phyloP scores from a whole-genome alignment of 2,797 vertebrate species.

The Simalia tracyae region DNA sequence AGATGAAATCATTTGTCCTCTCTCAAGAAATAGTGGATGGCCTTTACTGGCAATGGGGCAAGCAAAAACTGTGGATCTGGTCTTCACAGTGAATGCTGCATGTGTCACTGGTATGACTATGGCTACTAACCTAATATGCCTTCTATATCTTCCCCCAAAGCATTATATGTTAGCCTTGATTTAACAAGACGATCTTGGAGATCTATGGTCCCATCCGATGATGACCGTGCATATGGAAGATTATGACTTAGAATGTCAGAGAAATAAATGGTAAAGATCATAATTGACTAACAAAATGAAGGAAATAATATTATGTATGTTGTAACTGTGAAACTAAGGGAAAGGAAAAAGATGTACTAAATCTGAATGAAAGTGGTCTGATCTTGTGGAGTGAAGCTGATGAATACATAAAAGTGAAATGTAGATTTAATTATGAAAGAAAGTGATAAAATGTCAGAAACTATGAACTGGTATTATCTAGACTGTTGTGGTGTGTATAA shows the following conservation, averaged over 20 bases:
- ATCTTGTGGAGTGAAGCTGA: not conserved
- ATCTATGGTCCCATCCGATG: not conserved
- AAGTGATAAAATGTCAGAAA: not conserved
- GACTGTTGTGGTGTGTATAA: not conserved
- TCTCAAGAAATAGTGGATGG: not conserved
- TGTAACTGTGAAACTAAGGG: not conserved
- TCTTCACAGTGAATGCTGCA: not conserved
- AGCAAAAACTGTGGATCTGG: not conserved
- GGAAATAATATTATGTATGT: not conserved
- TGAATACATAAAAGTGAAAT: not conserved
- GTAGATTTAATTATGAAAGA: not conserved
- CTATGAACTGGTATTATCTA: not conserved
- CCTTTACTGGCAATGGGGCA: not conserved
- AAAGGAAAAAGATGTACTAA: not conserved
- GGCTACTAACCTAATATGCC: not conserved
- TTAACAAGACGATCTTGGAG: not conserved
- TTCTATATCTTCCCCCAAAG: not conserved
- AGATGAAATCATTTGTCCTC: not conserved
- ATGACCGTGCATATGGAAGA: not conserved
- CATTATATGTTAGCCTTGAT: not conserved
- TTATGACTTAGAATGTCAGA: not conserved
- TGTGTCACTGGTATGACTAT: not conserved
- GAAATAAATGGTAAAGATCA: not conserved
- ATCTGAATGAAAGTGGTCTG: not conserved
- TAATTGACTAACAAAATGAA: not conserved